Percentiles rank a stretch among this genome's conserved stretches.
These are phyloP conservation scores for Phymanthus crucifer DNA, from an alignment of 92 coral and sea anemone species.

Conservation along the genomic window DNA sequence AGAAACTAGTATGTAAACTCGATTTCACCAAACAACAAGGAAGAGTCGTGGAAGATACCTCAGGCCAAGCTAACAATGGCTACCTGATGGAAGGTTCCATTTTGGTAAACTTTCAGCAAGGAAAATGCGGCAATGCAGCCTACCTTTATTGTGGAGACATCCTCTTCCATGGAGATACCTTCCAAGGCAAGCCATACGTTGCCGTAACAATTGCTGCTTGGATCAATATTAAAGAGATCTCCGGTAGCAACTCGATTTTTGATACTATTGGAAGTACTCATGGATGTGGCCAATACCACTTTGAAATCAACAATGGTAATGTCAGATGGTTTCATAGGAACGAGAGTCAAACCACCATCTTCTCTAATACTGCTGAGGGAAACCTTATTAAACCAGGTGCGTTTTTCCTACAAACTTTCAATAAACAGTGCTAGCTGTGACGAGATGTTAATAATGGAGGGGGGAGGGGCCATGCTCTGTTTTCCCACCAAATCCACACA, in stretches of 20 bases:
- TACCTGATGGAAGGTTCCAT: constrained; percentile 81
- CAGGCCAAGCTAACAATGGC: constrained; percentile 87
- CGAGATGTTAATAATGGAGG: too few relatives aligned
- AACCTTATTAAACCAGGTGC: constrained; percentile 70
- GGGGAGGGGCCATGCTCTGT: too few relatives aligned
- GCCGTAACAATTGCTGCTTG: constrained; percentile 88
- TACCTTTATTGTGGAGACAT: constrained; percentile 91
- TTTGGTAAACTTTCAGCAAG: constrained; percentile 81
- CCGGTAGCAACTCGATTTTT: constrained; percentile 94
- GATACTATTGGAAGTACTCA: constrained; percentile 95
- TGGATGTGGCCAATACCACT: constrained; percentile 94
- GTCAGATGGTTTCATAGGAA: constrained; percentile 99
- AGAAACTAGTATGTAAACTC: constrained; percentile 73
- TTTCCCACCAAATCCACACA: too few relatives aligned
- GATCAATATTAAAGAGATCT: constrained; percentile 74
- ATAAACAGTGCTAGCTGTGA: too few relatives aligned
- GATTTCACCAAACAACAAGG: constrained; percentile 78
- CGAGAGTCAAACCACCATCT: constrained; percentile 85
- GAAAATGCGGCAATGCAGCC: constrained; percentile 95
- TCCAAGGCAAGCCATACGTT: constrained; percentile 87
- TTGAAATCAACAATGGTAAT: constrained; percentile 88
- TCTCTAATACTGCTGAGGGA: constrained; percentile 88
- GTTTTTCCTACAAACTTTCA: neutral
- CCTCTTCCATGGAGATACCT: constrained; percentile 98
- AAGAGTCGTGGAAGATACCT: constrained; percentile 65